Percentiles rank a stretch among this genome's conserved stretches.
These are phyloP conservation scores for Lymantria monacha DNA, from an alignment of 2,888 invertebrate genomes.

Conservation along the genomic window DNA sequence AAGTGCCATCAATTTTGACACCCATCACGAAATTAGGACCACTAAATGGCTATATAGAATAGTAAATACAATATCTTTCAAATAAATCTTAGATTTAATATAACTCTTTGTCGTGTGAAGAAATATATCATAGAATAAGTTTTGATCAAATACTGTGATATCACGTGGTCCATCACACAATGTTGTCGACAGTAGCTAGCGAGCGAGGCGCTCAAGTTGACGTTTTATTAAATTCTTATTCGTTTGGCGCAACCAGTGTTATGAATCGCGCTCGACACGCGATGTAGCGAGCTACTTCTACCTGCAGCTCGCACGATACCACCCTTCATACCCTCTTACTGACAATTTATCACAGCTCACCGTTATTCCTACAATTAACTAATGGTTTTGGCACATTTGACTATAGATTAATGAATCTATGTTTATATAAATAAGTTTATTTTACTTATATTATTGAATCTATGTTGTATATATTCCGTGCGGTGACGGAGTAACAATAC, in stretches of 20 bases:
- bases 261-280: conserved; percentile 49
- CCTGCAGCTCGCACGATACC: conserved; percentile 31
- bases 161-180: conserved; percentile 16
- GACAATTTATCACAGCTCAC: conserved; percentile 30
- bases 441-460: too few relatives aligned
- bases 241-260: conserved; percentile 41
- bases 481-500: too few relatives aligned
- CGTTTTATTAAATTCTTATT: conserved; percentile 66
- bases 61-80: too few relatives aligned
- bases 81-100: too few relatives aligned
- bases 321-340: conserved; percentile 27
- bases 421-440: too few relatives aligned
- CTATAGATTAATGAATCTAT: conserved; percentile 1
- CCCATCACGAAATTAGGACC: too few relatives aligned
- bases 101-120: too few relatives aligned
- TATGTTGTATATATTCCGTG: too few relatives aligned
- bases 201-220: conserved; percentile 36
- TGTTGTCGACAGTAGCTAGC: conserved; percentile 25
- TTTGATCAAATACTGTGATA: conserved; percentile 11
- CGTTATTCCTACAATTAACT: conserved; percentile 30
- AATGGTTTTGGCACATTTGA: conserved; percentile 18
- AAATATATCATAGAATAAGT: background rate
- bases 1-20: too few relatives aligned
- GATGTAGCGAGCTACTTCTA: conserved; percentile 33
- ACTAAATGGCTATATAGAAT: too few relatives aligned